Conservation (phyloP, 2,888 invertebrate genomes). For the Lagria hirta region DNA sequence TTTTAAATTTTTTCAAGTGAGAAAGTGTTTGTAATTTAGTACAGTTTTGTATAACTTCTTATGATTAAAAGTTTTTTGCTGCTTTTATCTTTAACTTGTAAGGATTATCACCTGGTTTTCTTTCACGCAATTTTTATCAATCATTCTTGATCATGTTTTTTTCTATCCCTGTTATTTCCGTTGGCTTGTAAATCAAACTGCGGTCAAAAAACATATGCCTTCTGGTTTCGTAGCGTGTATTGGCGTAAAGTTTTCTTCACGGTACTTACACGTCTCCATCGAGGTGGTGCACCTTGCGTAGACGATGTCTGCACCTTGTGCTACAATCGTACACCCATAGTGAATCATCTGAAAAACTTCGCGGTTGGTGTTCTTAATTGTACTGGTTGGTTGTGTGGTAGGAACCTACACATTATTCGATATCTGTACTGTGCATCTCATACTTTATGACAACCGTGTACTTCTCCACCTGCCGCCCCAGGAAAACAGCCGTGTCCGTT, state of each 20-base stretch:
- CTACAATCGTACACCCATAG: conserved; percentile 8
- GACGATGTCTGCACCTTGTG: conserved; percentile 32
- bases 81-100: too few species aligned
- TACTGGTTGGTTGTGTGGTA: conserved; percentile 19
- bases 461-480: conserved; percentile 38
- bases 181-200: conserved; percentile 15
- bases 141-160: too few species aligned
- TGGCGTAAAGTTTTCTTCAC: conserved; percentile 33
- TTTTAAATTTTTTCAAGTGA: too few species aligned
- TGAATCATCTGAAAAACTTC: background rate
- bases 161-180: too few species aligned
- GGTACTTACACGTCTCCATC: conserved; percentile 30
- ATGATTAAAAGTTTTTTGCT: too few species aligned
- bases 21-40: too few species aligned
- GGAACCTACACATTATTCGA: conserved; percentile 32
- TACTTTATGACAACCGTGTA: conserved; percentile 38
- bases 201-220: conserved; percentile 17
- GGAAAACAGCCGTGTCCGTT: conserved; percentile 33
- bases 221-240: conserved; percentile 18
- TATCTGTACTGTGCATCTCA: conserved; percentile 34
- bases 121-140: too few species aligned
- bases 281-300: conserved; percentile 34
- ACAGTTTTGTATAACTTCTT: too few species aligned
- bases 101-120: too few species aligned
- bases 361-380: background rate